Conservation (phyloP, 2,797 vertebrate genomes). For the Bryconaethiops microstoma region DNA sequence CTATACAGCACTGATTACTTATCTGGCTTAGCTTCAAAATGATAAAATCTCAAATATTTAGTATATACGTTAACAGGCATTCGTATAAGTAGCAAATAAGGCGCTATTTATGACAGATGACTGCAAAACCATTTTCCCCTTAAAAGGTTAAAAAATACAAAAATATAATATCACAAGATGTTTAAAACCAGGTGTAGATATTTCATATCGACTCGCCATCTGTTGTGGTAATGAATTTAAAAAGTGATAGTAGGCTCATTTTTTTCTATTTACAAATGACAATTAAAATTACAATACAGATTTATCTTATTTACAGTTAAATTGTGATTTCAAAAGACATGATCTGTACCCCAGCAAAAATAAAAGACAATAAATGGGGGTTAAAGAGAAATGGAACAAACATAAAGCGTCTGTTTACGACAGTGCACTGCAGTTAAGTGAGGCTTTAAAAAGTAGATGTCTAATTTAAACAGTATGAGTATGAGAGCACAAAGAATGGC, state of each 20-base stretch:
- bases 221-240: conserved; percentile 73
- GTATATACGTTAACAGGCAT: conserved; percentile 64
- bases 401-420: conserved; percentile 26
- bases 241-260: conserved; percentile 46
- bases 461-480: conserved; percentile 35
- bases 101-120: conserved; percentile 43
- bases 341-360: conserved; percentile 63
- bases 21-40: conserved; percentile 68
- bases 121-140: conserved; percentile 42
- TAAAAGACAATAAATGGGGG: conserved; percentile 46
- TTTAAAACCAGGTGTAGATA: conserved; percentile 51
- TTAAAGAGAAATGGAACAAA: conserved; percentile 57
- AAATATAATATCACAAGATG: conserved; percentile 72
- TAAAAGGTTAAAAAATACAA: conserved; percentile 65
- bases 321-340: conserved; percentile 72
- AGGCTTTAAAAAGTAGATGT: conserved; percentile 40
- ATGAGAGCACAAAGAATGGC: conserved; percentile 41
- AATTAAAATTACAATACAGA: conserved; percentile 80
- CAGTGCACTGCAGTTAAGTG: conserved; percentile 50
- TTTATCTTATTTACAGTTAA: conserved; percentile 84
- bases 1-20: conserved; percentile 66
- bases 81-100: conserved; percentile 68
- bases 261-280: conserved; percentile 81
- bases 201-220: conserved; percentile 58
- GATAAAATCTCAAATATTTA: conserved; percentile 62